A percentile compares a stretch with the other conserved stretches of the same genome.
Evolutionary conservation across 1,140 invertebrate genomes (phyloP).

Genomic region (Zaprionus ghesquierei): DNA sequence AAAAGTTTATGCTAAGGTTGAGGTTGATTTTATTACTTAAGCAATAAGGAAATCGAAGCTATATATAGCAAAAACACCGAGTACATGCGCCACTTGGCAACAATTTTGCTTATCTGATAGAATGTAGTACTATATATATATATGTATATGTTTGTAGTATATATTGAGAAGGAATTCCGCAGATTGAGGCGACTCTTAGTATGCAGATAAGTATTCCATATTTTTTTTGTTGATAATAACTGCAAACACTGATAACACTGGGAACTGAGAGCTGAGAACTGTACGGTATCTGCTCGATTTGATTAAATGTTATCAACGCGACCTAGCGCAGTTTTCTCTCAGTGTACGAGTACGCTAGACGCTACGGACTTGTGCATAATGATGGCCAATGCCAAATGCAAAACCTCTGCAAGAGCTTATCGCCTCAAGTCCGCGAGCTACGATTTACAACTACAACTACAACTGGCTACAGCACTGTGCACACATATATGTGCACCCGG

Average conservation of each 20-base stretch:
- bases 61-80: neutral
- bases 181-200: neutral
- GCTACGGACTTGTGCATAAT: neutral
- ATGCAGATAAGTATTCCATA: neutral
- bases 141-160: neutral
- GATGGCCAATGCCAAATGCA: conserved; percentile 58
- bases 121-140: neutral
- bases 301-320: neutral
- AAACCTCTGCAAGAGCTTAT: conserved; percentile 43
- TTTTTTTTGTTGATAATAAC: neutral
- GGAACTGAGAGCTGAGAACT: neutral
- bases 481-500: neutral
- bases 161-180: neutral
- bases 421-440: conserved; percentile 49
- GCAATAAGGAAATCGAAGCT: neutral
- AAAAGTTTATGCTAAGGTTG: neutral
- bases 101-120: neutral
- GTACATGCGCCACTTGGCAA: neutral
- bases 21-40: neutral
- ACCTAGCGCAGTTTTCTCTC: neutral
- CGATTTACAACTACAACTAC: conserved; percentile 16
- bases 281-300: neutral
- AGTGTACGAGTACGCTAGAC: too few species aligned
- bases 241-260: neutral
- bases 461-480: neutral